A percentile compares a stretch with the other conserved stretches of the same genome.
These are phyloP conservation scores for Murina feae DNA, from an alignment of 2,113 vertebrate species.

Conservation along the genomic window DNA sequence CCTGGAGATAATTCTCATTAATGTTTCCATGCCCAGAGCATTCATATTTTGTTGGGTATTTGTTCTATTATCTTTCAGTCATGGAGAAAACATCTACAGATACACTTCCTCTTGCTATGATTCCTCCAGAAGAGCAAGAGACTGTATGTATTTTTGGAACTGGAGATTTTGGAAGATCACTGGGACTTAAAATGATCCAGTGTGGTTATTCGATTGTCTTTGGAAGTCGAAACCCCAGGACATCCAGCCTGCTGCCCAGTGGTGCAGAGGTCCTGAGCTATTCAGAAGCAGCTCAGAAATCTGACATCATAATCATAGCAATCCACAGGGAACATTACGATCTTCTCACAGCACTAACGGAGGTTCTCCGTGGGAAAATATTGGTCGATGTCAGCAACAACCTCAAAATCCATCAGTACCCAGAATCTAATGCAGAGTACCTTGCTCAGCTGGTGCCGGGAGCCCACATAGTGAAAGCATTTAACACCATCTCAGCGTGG, in stretches of 20 bases:
- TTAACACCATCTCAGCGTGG: slow-evolving; percentile 98
- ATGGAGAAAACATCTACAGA: slow-evolving; percentile 77
- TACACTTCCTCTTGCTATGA: slow-evolving; percentile 67
- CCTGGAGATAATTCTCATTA: neutral
- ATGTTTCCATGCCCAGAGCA: slow-evolving; percentile 1
- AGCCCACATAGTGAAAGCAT: slow-evolving; percentile 91
- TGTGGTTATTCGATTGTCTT: slow-evolving; percentile 82
- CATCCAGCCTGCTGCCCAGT: slow-evolving; percentile 79
- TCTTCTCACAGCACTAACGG: slow-evolving; percentile 81
- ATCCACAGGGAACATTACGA: slow-evolving; percentile 89
- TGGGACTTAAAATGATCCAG: slow-evolving; percentile 84
- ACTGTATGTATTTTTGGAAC: slow-evolving; percentile 87
- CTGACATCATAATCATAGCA: slow-evolving; percentile 85
- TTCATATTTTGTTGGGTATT: neutral
- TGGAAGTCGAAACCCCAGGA: slow-evolving; percentile 81
- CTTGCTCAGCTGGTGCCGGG: slow-evolving; percentile 87
- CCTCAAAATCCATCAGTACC: slow-evolving; percentile 87
- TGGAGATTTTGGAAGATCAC: slow-evolving; percentile 85
- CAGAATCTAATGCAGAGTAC: slow-evolving; percentile 93
- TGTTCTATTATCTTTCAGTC: slow-evolving; percentile 65
- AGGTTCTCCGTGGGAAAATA: slow-evolving; percentile 87
- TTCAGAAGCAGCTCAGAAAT: slow-evolving; percentile 81
- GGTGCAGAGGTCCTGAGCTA: slow-evolving; percentile 85
- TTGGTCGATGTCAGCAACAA: slow-evolving; percentile 97
- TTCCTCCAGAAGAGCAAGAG: slow-evolving; percentile 68